Conservation (phyloP, 2,797 vertebrate species). For the Menidia menidia region DNA sequence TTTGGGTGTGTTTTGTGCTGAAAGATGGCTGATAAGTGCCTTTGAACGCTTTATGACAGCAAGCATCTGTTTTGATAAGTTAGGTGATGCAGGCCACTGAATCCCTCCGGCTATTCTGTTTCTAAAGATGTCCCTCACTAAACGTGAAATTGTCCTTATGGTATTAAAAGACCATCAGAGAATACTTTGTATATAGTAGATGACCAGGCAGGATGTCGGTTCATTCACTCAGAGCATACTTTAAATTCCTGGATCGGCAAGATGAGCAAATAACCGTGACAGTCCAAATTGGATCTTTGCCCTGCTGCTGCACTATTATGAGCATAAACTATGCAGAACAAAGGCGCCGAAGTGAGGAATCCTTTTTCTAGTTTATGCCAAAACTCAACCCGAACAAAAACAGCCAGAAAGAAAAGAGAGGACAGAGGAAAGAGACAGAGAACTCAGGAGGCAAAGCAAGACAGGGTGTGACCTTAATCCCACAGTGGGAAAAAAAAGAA, state of each 20-base stretch:
- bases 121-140: slow-evolving; percentile 16
- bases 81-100: slow-evolving; percentile 11
- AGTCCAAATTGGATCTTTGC: slow-evolving; percentile 11
- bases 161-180: slow-evolving; percentile 9
- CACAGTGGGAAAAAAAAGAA: slow-evolving; percentile 49
- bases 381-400: slow-evolving; percentile 26
- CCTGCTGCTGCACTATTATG: slow-evolving; percentile 32
- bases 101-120: slow-evolving; percentile 16
- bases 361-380: slow-evolving; percentile 24
- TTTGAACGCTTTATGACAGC: slow-evolving; percentile 24
- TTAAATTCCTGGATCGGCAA: slow-evolving; percentile 25
- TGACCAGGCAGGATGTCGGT: slow-evolving; percentile 2
- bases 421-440: slow-evolving; percentile 6
- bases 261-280: slow-evolving; percentile 18
- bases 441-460: slow-evolving; percentile 16
- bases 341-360: slow-evolving; percentile 9
- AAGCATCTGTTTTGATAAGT: slow-evolving; percentile 10
- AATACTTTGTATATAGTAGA: slow-evolving; percentile 8
- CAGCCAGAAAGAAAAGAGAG: slow-evolving; percentile 15
- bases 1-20: background rate
- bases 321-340: slow-evolving; percentile 28
- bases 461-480: slow-evolving; percentile 72
- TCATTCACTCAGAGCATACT: slow-evolving; percentile 22
- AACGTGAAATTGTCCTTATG: slow-evolving; percentile 5
- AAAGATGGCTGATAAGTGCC: slow-evolving; percentile 5